Evolutionary conservation across 2,888 invertebrate genomes (phyloP), one percentile per base, ranked within the genome.

Genomic region (Parnassius mnemosyne): DNA sequence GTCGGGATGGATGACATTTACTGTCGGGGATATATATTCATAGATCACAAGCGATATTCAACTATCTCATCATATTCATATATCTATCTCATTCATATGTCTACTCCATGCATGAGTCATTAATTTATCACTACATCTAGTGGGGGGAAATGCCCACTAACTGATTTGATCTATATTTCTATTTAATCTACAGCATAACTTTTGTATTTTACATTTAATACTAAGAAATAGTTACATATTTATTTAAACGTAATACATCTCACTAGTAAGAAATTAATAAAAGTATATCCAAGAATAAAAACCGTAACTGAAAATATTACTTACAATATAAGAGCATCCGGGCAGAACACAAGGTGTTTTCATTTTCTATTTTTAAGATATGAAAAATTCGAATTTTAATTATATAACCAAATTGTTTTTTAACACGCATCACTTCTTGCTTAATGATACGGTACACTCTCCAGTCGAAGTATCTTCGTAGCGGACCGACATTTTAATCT

Each of bases 291-390:
- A 34, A 34, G 34, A 34, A 1, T 34, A 34, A 34, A 34, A 34
- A 34, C 34, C 34, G 7, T 34, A 34, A 34, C n/a, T 46, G 7
- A 13, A 49, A 49, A 60, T 53, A 65, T 43, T 71, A 84, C 89
- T 89, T 66, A 89, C 89, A 63, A 87, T 72, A 47, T 66, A 66
- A 9, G 75, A 77, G 67, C 88, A 88, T 69, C 89, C 83, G 16
- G 87, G 87, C 11, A 88, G 55, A n/a, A 86, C 66, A 66, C 89
- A 88, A 12, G 83, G 81, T 47, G 72, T 74, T 74, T 81, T 84
- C 88, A 87, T 89, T 63, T n/a, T 16, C 77, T 54, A 54, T 61
- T 41, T 57, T 66, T 49, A 60, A 62, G 25, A 13, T 13, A 12
- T 10, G 13, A 11, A 20, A 49, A 20, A 46, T 53, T 47, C 12